Base-by-base conservation (phyloP, 2,113 vertebrate genomes). In the Xiphorhynchus elegans region DNA sequence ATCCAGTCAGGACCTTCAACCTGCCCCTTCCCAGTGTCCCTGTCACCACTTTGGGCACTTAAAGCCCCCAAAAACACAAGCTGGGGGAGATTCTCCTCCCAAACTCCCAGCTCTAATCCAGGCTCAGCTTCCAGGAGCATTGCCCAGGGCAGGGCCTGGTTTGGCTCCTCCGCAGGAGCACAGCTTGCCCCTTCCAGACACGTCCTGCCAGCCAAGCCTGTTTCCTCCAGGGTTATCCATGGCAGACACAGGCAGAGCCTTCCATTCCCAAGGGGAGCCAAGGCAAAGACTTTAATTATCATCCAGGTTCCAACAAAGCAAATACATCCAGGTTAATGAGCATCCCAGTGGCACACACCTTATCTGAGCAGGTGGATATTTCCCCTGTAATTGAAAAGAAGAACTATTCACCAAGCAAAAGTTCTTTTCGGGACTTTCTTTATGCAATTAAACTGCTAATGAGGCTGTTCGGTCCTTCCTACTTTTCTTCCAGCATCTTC, bases 321-420 rank as follows among this genome's bases (percentile, higher is more conserved):
- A 68, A 96, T 56, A 56, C 28, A 79, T 84, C 29, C 40, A 72
- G 77, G 80, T 93, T 95, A 96, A 95, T 91, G 91, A 96, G 44
- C 84, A 82, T 87, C 89, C 77, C 77, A 40, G 44, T 62, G 67
- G 62, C 11, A 8, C 12, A 12, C 9, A 52, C 82, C 79, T 93
- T 69, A 88, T 53, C 78, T 62, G 55, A 86, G 55, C 58, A 83
- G 92, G 90, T 80, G 83, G 67, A 26, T 56, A 50, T 80, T 90
- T 87, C 47, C 50, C 42, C 28, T 1, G 3, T 83, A 77, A 94
- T 80, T 88, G 82, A 94, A 85, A 84, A 82, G 49, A 72, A 88
- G 85, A 90, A 50, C 40, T 73, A 14, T 77, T 93, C 53, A 58
- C 19, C 10, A 28, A 25, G 46, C 33, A 83, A 52, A 91, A 80